phyloP scores from a whole-genome alignment of 64 coral and sea anemone genomes.

The Pachyseris speciosa region DNA sequence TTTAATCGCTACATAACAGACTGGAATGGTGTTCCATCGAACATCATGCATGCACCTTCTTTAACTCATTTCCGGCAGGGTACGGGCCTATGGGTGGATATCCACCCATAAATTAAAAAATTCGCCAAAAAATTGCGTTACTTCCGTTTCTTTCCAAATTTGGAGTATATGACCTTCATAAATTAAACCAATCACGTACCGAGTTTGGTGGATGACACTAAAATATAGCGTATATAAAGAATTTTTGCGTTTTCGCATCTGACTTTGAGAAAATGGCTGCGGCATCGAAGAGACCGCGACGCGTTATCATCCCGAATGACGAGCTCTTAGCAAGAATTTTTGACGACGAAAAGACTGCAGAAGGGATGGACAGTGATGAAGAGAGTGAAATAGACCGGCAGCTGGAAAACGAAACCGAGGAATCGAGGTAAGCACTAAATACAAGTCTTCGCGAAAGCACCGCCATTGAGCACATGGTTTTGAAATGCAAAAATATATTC shows the following conservation, averaged over 20 bases:
- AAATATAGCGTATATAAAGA: not conserved
- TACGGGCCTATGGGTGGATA: too few relatives aligned
- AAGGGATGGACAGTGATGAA: conserved; percentile 27
- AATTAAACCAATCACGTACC: not conserved
- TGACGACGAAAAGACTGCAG: not conserved
- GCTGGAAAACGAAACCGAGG: conserved; percentile 1
- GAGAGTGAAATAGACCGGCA: conserved; percentile 36
- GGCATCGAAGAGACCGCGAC: not conserved
- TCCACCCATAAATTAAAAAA: too few relatives aligned
- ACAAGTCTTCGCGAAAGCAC: not conserved
- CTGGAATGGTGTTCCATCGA: too few relatives aligned
- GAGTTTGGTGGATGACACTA: not conserved
- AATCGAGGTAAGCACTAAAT: conserved; percentile 12
- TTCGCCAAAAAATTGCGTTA: too few relatives aligned
- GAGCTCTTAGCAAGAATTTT: not conserved
- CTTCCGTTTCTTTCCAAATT: not conserved
- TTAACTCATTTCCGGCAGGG: too few relatives aligned
- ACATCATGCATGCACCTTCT: too few relatives aligned
- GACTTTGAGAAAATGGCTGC: not conserved
- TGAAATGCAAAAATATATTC: too few relatives aligned
- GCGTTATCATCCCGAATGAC: not conserved
- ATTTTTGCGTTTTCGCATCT: not conserved
- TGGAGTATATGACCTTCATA: not conserved
- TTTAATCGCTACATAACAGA: too few relatives aligned
- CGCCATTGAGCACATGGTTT: not conserved